Percentiles rank a stretch among this genome's conserved stretches.
Evolutionary conservation across 92 coral and sea anemone species (phyloP).

Genomic region (Porites lobata): DNA sequence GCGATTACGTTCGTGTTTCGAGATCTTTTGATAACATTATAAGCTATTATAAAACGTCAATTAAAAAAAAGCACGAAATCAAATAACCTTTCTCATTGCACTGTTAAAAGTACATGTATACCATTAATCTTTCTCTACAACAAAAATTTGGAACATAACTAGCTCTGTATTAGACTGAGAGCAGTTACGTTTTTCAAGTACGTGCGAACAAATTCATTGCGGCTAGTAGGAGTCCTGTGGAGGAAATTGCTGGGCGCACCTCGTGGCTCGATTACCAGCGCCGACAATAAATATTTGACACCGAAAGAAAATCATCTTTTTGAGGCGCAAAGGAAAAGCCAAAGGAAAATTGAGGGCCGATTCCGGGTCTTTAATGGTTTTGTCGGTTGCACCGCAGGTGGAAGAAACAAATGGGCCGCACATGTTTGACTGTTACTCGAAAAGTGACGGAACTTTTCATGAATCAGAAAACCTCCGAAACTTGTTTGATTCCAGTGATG

Average conservation of each 20-base stretch:
- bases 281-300: slow-evolving; percentile 4
- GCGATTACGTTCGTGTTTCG: slow-evolving; percentile 13
- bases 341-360: background rate
- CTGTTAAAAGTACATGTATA: background rate
- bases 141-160: no score
- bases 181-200: slow-evolving; percentile 2
- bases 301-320: background rate
- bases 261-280: background rate
- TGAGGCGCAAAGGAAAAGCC: background rate
- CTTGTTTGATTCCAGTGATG: background rate
- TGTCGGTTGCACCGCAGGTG: slow-evolving; percentile 24
- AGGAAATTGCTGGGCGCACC: background rate
- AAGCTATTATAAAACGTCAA: no score
- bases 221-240: background rate
- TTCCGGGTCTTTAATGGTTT: background rate
- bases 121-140: background rate
- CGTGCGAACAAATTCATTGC: background rate
- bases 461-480: no score
- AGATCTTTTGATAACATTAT: background rate
- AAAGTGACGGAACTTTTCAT: background rate
- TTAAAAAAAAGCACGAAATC: background rate
- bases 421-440: slow-evolving; percentile 1
- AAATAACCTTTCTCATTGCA: background rate
- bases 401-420: slow-evolving; percentile 22
- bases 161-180: no score